Percentiles rank a stretch among this genome's conserved stretches.
phyloP scores from a whole-genome alignment of 2,888 invertebrate genomes.

The Pristionchus mayeri region DNA sequence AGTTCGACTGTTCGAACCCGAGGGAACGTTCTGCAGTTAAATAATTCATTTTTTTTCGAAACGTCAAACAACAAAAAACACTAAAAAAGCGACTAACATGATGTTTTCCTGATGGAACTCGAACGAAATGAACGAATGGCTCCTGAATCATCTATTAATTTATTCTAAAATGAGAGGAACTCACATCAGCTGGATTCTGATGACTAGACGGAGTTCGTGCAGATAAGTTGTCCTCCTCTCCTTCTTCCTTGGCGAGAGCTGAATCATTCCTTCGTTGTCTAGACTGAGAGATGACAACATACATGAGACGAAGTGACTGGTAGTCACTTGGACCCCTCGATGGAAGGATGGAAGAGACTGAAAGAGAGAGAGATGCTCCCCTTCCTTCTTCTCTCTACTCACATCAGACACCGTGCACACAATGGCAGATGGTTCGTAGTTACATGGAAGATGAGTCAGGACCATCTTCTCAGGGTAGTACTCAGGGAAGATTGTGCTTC shows the following conservation, averaged over 20 bases:
- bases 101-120: background rate
- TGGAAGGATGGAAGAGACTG: background rate
- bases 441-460: background rate
- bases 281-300: background rate
- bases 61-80: background rate
- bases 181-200: too few relatives aligned
- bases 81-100: background rate
- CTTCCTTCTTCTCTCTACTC: background rate
- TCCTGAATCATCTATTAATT: background rate
- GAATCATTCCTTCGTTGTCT: background rate
- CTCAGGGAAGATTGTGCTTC: background rate
- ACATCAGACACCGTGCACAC: constrained; percentile 5
- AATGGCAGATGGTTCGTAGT: background rate
- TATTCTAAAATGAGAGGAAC: too few relatives aligned
- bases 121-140: background rate
- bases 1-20: background rate
- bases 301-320: background rate
- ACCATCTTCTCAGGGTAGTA: constrained; percentile 4
- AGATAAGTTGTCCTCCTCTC: too few relatives aligned
- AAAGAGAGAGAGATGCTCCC: background rate
- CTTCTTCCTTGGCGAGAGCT: background rate
- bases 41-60: background rate
- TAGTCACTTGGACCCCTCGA: background rate
- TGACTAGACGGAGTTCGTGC: too few relatives aligned
- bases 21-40: background rate